phyloP scores from a whole-genome alignment of 2,113 vertebrate genomes.

The Rhinogobius similis region DNA sequence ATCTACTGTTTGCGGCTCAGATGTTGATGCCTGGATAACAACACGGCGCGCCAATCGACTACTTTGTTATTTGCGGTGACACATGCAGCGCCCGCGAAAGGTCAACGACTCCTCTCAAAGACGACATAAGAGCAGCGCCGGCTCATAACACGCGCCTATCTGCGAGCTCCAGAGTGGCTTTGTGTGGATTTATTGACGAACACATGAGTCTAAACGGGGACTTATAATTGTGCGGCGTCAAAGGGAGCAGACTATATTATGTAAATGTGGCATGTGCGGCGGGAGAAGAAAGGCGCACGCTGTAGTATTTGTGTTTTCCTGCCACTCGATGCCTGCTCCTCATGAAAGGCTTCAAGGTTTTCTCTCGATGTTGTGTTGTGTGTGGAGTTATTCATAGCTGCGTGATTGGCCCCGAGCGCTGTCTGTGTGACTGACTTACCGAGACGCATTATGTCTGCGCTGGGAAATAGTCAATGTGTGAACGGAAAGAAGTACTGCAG shows the following conservation, averaged over 20 bases:
- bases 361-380: constrained; percentile 27
- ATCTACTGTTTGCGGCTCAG: constrained; percentile 26
- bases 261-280: constrained; percentile 51
- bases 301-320: constrained; percentile 59
- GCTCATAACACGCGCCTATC: constrained; percentile 61
- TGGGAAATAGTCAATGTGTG: background rate
- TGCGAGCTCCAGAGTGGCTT: constrained; percentile 23
- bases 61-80: constrained; percentile 61
- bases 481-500: background rate
- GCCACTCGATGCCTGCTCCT: constrained; percentile 44
- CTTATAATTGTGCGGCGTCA: constrained; percentile 51
- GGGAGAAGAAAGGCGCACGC: constrained; percentile 49
- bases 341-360: constrained; percentile 65
- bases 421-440: constrained; percentile 51
- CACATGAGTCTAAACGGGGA: constrained; percentile 45
- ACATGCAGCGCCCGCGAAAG: constrained; percentile 47
- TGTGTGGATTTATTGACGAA: constrained; percentile 54
- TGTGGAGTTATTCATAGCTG: constrained; percentile 60
- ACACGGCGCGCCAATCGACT: constrained; percentile 21
- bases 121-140: constrained; percentile 43
- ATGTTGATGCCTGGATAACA: constrained; percentile 36
- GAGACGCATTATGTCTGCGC: constrained; percentile 14
- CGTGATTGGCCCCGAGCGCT: constrained; percentile 49
- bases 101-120: constrained; percentile 48
- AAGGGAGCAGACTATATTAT: constrained; percentile 55